Conservation (phyloP, 2,888 invertebrate genomes). For the Hypselothyrea guttata region DNA sequence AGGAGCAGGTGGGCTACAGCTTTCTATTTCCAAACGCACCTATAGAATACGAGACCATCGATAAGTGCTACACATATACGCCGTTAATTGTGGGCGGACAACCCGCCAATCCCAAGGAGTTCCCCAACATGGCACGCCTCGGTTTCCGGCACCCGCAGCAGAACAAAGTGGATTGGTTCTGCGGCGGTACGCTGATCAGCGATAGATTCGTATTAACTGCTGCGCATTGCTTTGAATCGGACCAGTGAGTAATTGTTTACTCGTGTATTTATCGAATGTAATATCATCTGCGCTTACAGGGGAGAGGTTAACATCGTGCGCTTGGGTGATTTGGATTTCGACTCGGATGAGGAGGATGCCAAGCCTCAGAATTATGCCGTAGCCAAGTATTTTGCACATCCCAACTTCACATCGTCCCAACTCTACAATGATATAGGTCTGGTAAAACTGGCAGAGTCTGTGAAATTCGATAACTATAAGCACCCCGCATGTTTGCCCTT, state of each 20-base stretch:
- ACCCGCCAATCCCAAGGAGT: conserved; percentile 75
- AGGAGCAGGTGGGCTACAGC: conserved; percentile 55
- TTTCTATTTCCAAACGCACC: conserved; percentile 52
- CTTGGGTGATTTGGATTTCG: conserved; percentile 77
- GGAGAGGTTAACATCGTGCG: conserved; percentile 72
- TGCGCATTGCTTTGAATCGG: conserved; percentile 65
- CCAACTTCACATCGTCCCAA: conserved; percentile 40
- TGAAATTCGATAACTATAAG: conserved; percentile 80
- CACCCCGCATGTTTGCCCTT: conserved; percentile 83
- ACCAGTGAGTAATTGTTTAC: conserved; percentile 37
- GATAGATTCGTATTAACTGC: conserved; percentile 59
- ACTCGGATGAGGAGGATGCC: conserved; percentile 66
- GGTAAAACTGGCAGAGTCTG: conserved; percentile 80
- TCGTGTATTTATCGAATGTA: background rate
- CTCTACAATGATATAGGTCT: conserved; percentile 84
- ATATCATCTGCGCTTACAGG: conserved; percentile 47
- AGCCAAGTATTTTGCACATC: conserved; percentile 74
- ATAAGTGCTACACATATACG: conserved; percentile 56
- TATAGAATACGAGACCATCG: conserved; percentile 43
- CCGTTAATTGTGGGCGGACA: conserved; percentile 83
- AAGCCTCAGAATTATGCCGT: conserved; percentile 72
- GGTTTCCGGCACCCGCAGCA: conserved; percentile 29
- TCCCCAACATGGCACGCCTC: conserved; percentile 73
- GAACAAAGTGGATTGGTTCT: conserved; percentile 63
- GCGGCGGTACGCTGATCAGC: conserved; percentile 74